Evolutionary conservation across 1,140 invertebrate species (phyloP), one percentile per base, ranked within the genome.

Genomic region (Aporrectodea caliginosa): DNA sequence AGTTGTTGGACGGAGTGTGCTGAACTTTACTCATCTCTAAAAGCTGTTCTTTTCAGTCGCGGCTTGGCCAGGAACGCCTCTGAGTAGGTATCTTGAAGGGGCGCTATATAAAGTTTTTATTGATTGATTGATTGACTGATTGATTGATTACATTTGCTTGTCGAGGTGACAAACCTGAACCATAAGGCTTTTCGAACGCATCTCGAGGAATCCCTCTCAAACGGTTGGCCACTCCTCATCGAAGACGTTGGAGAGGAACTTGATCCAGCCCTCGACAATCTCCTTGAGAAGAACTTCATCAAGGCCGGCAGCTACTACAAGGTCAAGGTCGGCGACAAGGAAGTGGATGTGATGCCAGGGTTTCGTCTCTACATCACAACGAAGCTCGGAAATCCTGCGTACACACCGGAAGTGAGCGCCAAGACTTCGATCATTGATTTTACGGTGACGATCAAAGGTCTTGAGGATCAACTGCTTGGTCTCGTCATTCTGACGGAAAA

Each of bases 371-470:
- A 98, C 84, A 96, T 98, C 72, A 98, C 97, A 1, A 98, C 96
- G 0, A 98, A 98, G 87, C 86, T 98, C 78, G 93, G 95, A 2
- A 98, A 98, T 90, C 97, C 97, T 0, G 93, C 95, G 0, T 98
- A 98, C 87, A 96, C 95, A 35, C 97, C 97, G 0, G 97, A 98
- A 90, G 93, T 98, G 81, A 96, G 94, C 82, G 96, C 97, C 0
- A 96, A 96, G 87, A 97, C 95, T 0, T 95, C 95, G 0, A 97
- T 98, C 73, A 98, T 98, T 82, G 96, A 98, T 86, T 98, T 98
- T 85, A 98, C 97, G 1, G 97, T 98, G 0, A 98, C 97, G 0
- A 96, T 96, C 92, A 92, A 95, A 86, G 96, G 97, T 69, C 88
- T 98, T 2, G 97, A 98, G 90, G 96, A 98, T 90, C 97, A 98